Base-by-base conservation (phyloP, 1,140 invertebrate genomes). In the Oryctes rhinoceros region DNA sequence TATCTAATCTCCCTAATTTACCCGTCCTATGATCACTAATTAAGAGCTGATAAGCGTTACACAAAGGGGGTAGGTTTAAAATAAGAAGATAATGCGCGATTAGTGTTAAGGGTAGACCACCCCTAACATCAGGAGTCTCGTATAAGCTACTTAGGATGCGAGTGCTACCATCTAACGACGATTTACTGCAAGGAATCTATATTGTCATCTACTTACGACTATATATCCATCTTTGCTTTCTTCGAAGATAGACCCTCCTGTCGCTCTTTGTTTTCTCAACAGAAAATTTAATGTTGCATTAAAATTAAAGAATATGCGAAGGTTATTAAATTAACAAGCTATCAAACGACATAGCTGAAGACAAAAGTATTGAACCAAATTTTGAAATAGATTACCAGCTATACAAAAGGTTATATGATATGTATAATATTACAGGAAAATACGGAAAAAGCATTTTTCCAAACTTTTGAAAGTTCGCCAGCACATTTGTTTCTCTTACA, bases 1-100 rank as follows among this genome's bases (percentile, higher is more conserved):
- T 76, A 76, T 76, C 75, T 76, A 76, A 76, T 76, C 75, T 76
- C 39, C 37, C 59, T 78, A 78, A 79, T 79, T 79, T 79, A 79
- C 78, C 65, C 49, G 18, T 71, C 20, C 78, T 49, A 79, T 79
- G 65, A 79, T 79, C 78, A 48, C 65, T 79, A 79, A 79, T 79
- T 79, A 79, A 79, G 78, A 65, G 67, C 39, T 47, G 62, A 65
- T 48, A 79, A 44, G 67, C 44, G 48, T 74, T 65, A 79, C 78
- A 79, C 44, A 79, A 67, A 79, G 62, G 62, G 65, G 37, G 44
- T 30, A 49, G 65, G 62, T 48, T 71, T 49, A 47, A 49, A 79
- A 79, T 67, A 79, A 71, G 62, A 30, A 79, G 78, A 79, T 79
- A 79, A 79, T 30, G 24, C 4, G 20, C 48, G 37, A 79, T 79